Evolutionary conservation across 2,113 vertebrate genomes (phyloP), one percentile per base, ranked within the genome.

Genomic region (Oryzias woworae): DNA sequence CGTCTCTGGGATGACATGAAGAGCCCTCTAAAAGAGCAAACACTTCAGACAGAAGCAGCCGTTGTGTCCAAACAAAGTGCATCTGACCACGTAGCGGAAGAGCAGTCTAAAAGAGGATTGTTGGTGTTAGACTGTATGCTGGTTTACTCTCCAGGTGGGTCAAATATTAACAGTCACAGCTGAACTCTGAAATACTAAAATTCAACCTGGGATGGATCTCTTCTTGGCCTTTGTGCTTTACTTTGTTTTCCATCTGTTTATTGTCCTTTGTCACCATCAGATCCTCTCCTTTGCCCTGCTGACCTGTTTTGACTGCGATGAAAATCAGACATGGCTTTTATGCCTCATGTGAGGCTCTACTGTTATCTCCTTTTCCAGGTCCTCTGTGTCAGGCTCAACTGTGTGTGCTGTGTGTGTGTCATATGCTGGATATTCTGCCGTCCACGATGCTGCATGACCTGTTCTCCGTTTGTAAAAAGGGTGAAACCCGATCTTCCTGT

Each of bases 111-210:
- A 55, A 13, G 47, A 13, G 2, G 2, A n/a, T 58, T 41, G 28
- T n/a, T 15, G 7, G 23, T 6, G 18, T 18, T 14, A 4, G 36
- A 15, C 18, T 14, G 3, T 20, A 50, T 46, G 13, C 36, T 60
- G 12, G 56, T 24, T 22, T 23, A 17, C 1, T 58, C 14, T 15
- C 51, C 13, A 52, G 10, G 5, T 12, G n/a, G 56, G 45, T 83
- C 67, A 84, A 84, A 82, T 70, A 87, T 82, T 78, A 85, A 78
- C 79, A 68, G 44, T 17, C 54, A 43, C 10, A 8, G 7, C 16
- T 17, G 67, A 18, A 58, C 18, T n/a, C 26, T 14, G 53, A 36
- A 60, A 55, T 14, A 28, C 10, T 18, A 57, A 22, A 50, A 22
- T 62, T 15, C 62, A 58, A 65, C 50, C 20, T 3, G 23, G 41